Evolutionary conservation across 2,888 invertebrate species (phyloP).

Genomic region (Lepidonotus clava): DNA sequence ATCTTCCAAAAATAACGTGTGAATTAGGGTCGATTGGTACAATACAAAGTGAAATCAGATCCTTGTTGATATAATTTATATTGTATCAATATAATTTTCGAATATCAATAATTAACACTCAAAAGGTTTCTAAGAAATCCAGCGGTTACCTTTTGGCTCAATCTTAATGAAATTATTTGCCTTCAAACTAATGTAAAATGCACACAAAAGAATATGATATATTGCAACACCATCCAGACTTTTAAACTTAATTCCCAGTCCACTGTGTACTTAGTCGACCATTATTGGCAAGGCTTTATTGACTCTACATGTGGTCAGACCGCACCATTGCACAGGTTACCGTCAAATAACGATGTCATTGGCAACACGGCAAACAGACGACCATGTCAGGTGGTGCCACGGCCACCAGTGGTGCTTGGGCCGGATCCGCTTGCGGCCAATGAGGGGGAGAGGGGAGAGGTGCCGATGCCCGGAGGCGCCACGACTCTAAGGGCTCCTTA

Average conservation of each 20-base stretch:
- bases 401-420: too few species aligned
- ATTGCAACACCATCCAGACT: background rate
- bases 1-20: too few species aligned
- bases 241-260: background rate
- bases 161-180: background rate
- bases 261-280: background rate
- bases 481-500: background rate
- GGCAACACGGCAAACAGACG: slow-evolving; percentile 26
- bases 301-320: background rate
- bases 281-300: background rate
- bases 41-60: too few species aligned
- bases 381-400: background rate
- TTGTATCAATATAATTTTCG: too few species aligned
- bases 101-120: too few species aligned
- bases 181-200: background rate
- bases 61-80: too few species aligned
- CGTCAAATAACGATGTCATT: slow-evolving; percentile 23
- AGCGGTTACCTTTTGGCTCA: background rate
- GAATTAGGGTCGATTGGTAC: too few species aligned
- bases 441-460: background rate
- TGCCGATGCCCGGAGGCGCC: background rate
- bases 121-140: background rate
- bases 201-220: background rate
- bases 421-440: background rate
- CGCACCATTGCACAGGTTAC: background rate